Percentiles rank a stretch among this genome's conserved stretches.
phyloP scores from a whole-genome alignment of 2,888 invertebrate genomes.

The Eumacrocentrus americanus region DNA sequence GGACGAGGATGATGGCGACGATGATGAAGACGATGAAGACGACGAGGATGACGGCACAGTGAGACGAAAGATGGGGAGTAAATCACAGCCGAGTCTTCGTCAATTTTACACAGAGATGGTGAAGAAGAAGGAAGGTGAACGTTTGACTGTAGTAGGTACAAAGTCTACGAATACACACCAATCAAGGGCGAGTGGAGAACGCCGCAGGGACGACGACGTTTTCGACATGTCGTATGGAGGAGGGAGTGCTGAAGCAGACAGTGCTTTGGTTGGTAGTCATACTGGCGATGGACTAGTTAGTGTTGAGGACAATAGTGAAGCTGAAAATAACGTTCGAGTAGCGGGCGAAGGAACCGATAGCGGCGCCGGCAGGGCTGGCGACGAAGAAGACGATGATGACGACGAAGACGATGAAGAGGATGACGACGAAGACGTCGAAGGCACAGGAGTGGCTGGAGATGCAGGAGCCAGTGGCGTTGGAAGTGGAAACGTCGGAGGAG shows the following conservation, averaged over 20 bases:
- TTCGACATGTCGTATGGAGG: slow-evolving; percentile 8
- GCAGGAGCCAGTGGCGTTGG: slow-evolving; percentile 34
- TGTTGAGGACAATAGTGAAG: slow-evolving; percentile 30
- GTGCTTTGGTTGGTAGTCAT: slow-evolving; percentile 15
- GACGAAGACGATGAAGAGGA: slow-evolving; percentile 35
- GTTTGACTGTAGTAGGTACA: slow-evolving; percentile 21
- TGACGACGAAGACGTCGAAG: slow-evolving; percentile 14
- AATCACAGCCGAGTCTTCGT: slow-evolving; percentile 51
- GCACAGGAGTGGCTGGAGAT: slow-evolving; percentile 27
- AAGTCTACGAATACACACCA: slow-evolving; percentile 8
- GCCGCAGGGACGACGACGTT: neutral
- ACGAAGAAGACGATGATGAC: slow-evolving; percentile 46
- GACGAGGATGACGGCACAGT: neutral
- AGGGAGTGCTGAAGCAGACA: slow-evolving; percentile 19
- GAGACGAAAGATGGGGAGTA: slow-evolving; percentile 9
- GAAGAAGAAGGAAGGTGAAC: slow-evolving; percentile 43
- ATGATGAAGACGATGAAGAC: slow-evolving; percentile 1
- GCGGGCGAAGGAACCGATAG: slow-evolving; percentile 57
- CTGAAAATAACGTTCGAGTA: slow-evolving; percentile 58
- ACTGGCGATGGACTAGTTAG: slow-evolving; percentile 19
- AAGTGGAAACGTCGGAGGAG: slow-evolving; percentile 48
- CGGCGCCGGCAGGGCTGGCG: slow-evolving; percentile 52
- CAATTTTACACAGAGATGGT: slow-evolving; percentile 59
- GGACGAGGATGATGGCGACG: slow-evolving; percentile 48
- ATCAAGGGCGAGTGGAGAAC: slow-evolving; percentile 2